Percentiles rank a stretch among this genome's conserved stretches.
phyloP scores from a whole-genome alignment of 2,797 vertebrate species.

The Hylomyscus alleni region DNA sequence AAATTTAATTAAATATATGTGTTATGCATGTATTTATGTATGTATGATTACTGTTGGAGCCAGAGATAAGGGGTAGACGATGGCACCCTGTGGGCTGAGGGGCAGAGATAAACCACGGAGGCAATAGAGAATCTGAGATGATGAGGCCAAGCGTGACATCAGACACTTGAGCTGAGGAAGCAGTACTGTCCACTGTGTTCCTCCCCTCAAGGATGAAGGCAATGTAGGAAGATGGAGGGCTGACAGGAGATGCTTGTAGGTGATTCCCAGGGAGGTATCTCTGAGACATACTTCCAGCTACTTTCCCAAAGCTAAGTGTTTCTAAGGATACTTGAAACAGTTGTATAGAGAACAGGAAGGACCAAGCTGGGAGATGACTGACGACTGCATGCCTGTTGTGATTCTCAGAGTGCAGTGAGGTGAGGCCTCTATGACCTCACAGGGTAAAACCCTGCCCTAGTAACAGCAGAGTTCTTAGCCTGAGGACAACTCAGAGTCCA shows the following conservation, averaged over 20 bases:
- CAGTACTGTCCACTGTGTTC: neutral
- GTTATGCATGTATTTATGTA: too few relatives aligned
- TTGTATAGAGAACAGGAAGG: neutral
- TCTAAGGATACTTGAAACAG: neutral
- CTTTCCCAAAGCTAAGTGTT: neutral
- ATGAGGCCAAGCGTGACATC: neutral
- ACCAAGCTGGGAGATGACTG: neutral
- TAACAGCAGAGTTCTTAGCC: neutral
- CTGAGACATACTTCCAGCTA: neutral
- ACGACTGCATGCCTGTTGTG: neutral
- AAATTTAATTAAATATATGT: neutral
- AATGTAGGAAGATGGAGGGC: neutral
- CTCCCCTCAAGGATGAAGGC: too few relatives aligned
- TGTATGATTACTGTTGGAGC: neutral
- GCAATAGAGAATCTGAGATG: neutral
- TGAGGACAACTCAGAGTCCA: neutral
- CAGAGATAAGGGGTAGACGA: neutral
- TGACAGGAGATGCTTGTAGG: neutral
- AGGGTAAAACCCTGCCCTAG: neutral
- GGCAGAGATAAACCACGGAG: too few relatives aligned
- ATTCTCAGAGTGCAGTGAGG: neutral
- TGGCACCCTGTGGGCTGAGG: neutral
- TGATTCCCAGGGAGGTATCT: neutral
- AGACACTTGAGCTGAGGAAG: neutral
- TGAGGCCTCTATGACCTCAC: neutral